Percentiles rank a stretch among this genome's conserved stretches.
Evolutionary conservation across 2,797 vertebrate genomes (phyloP).

Genomic region (Xyrichtys novacula): DNA sequence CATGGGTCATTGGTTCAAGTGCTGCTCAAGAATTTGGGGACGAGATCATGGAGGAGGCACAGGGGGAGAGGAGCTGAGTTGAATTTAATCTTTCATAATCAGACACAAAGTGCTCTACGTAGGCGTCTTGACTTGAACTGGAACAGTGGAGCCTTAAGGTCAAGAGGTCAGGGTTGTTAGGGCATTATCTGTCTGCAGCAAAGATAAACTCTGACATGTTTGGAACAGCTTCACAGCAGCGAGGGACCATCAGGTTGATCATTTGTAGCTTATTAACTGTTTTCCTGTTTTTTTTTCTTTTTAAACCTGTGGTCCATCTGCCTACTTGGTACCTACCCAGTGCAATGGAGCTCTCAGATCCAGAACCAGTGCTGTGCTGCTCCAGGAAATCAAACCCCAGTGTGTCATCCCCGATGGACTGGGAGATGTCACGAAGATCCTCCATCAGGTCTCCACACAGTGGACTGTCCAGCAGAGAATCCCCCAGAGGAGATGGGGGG

Average conservation of each 20-base stretch:
- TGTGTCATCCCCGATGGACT: constrained; percentile 87
- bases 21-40: constrained; percentile 18
- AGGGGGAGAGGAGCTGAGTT: not conserved
- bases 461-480: constrained; percentile 89
- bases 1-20: not conserved
- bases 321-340: constrained; percentile 83
- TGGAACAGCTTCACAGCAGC: not conserved
- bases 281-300: too few relatives aligned
- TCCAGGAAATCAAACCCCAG: constrained; percentile 89
- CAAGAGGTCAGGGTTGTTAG: constrained; percentile 12
- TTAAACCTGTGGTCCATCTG: not conserved
- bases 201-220: not conserved
- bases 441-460: constrained; percentile 93
- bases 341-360: constrained; percentile 85
- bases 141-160: constrained; percentile 8
- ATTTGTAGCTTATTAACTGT: not conserved
- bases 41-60: not conserved
- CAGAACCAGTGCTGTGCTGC: constrained; percentile 87
- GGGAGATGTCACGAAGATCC: constrained; percentile 89
- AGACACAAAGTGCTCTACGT: not conserved
- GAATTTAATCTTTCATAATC: constrained; percentile 28
- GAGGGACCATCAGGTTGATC: not conserved
- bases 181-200: constrained; percentile 1
- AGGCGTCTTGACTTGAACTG: constrained; percentile 1
- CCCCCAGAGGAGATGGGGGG: constrained; percentile 87